phyloP scores from a whole-genome alignment of 1,140 invertebrate genomes.

The Panulirus ornatus region DNA sequence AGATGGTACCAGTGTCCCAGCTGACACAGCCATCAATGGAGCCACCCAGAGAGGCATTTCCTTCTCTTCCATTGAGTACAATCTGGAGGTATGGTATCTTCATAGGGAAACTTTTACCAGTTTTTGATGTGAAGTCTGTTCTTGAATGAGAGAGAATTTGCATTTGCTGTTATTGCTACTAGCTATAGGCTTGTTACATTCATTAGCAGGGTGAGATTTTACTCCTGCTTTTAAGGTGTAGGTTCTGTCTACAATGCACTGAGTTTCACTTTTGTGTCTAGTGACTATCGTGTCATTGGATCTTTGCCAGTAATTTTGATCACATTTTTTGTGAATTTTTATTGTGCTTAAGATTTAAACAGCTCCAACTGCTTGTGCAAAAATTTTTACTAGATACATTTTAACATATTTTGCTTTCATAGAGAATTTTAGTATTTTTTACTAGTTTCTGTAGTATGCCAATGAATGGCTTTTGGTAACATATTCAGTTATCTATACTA shows the following conservation, averaged over 20 bases:
- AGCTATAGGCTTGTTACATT: not conserved
- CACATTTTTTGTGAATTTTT: not conserved
- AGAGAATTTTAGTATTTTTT: too few species aligned
- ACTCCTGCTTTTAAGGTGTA: not conserved
- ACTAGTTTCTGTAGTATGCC: too few species aligned
- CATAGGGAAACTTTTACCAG: too few species aligned
- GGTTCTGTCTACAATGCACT: too few species aligned
- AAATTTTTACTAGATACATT: not conserved
- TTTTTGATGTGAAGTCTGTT: not conserved
- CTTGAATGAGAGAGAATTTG: not conserved
- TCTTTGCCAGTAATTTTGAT: not conserved
- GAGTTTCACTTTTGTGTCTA: not conserved
- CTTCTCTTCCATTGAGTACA: conserved; percentile 61
- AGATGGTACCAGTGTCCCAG: not conserved
- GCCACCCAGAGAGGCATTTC: conserved; percentile 13
- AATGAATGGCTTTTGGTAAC: too few species aligned
- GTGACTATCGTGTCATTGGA: not conserved
- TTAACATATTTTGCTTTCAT: too few species aligned
- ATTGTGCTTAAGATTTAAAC: not conserved
- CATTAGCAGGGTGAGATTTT: not conserved
- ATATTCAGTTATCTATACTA: too few species aligned
- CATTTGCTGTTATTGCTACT: not conserved
- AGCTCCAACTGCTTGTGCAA: not conserved
- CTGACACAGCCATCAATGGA: not conserved
- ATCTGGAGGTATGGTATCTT: conserved; percentile 48